A percentile compares a stretch with the other conserved stretches of the same genome.
Evolutionary conservation across 2,113 vertebrate species (phyloP).

Genomic region (Catharus fuscescens): DNA sequence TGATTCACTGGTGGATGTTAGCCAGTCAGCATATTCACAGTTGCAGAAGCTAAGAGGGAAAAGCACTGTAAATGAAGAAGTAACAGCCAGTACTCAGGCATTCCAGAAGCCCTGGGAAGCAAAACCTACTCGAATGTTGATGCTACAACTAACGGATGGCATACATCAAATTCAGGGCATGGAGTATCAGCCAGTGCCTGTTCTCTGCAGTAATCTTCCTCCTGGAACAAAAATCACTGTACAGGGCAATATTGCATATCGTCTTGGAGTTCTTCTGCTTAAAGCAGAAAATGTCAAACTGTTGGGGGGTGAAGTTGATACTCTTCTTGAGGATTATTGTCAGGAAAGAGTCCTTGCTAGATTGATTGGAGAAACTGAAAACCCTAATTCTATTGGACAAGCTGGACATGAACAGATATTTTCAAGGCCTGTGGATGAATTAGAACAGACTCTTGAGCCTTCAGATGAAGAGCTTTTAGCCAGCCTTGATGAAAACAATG

Average conservation of each 20-base stretch:
- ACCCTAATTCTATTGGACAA: constrained; percentile 29
- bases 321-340: constrained; percentile 77
- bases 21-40: constrained; percentile 91
- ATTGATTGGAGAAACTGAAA: constrained; percentile 80
- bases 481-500: constrained; percentile 78
- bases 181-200: constrained; percentile 88
- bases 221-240: constrained; percentile 91
- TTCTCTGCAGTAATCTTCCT: constrained; percentile 74
- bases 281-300: constrained; percentile 89
- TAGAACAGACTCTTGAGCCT: constrained; percentile 70
- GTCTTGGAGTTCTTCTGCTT: constrained; percentile 90
- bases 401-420: neutral
- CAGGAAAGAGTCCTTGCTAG: constrained; percentile 85
- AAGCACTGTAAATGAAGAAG: constrained; percentile 85
- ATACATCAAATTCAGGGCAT: constrained; percentile 90
- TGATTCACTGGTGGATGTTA: constrained; percentile 91
- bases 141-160: constrained; percentile 93
- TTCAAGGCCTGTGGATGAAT: constrained; percentile 26
- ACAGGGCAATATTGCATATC: constrained; percentile 83
- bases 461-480: constrained; percentile 90
- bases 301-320: constrained; percentile 92
- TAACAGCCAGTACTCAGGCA: constrained; percentile 83
- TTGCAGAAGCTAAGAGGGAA: constrained; percentile 86
- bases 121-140: constrained; percentile 88
- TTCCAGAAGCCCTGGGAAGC: constrained; percentile 88